Conservation (phyloP, 2,113 vertebrate species). For the Halcyon senegalensis region DNA sequence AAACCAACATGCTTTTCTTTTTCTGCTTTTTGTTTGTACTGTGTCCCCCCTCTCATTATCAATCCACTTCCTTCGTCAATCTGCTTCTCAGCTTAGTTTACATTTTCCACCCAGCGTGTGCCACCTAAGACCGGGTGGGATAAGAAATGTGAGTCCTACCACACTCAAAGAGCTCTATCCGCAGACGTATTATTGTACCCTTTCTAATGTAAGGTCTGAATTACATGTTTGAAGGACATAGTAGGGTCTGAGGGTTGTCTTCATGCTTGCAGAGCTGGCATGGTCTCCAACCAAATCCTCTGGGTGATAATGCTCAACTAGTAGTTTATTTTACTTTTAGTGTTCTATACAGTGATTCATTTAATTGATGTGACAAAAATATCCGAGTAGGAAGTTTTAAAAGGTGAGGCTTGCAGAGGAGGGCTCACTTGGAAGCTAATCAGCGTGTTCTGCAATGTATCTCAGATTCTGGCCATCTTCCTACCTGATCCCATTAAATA, state of each 20-base stretch:
- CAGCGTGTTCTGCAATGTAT: background rate
- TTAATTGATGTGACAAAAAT: background rate
- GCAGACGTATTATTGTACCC: fast-evolving
- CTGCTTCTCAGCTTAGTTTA: background rate
- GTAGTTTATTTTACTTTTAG: background rate
- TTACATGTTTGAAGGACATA: fast-evolving
- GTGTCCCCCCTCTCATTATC: background rate
- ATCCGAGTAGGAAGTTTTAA: background rate
- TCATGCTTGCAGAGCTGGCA: background rate
- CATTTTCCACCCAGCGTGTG: background rate
- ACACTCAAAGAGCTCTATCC: background rate
- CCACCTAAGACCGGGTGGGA: background rate
- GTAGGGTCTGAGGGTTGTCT: background rate
- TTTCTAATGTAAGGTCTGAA: background rate
- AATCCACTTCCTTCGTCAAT: fast-evolving
- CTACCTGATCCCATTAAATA: background rate
- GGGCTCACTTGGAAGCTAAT: background rate
- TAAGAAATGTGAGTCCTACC: background rate
- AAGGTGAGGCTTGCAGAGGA: background rate
- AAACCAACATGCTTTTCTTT: fast-evolving
- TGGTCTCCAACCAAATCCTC: background rate
- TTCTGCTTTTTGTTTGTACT: background rate
- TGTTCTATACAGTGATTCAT: background rate
- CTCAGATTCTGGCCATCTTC: background rate
- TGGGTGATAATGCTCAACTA: background rate